A percentile compares a stretch with the other conserved stretches of the same genome.
These are phyloP conservation scores for Gambusia yucatana DNA, from an alignment of 2,797 vertebrate species.

Conservation along the genomic window DNA sequence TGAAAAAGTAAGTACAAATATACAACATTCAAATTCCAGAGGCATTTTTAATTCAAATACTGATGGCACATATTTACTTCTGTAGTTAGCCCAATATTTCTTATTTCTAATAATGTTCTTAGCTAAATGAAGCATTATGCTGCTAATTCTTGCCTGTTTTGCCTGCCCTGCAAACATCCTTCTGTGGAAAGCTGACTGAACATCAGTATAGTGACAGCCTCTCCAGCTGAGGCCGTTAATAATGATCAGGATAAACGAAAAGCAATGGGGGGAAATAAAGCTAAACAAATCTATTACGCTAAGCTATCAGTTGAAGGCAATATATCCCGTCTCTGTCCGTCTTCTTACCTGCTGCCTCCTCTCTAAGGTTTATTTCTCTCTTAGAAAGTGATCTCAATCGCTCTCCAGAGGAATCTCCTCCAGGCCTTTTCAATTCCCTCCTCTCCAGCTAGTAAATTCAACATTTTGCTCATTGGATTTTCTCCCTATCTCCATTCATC, in stretches of 20 bases:
- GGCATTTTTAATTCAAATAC: too few species aligned
- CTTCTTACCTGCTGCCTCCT: background rate
- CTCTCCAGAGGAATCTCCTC: slow-evolving; percentile 14
- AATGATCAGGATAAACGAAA: too few species aligned
- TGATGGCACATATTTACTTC: too few species aligned
- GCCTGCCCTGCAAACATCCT: background rate
- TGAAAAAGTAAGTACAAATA: too few species aligned
- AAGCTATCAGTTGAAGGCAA: background rate
- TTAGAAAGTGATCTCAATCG: slow-evolving; percentile 16
- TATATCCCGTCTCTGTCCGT: background rate
- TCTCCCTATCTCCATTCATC: background rate
- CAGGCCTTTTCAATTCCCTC: too few species aligned
- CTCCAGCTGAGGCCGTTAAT: background rate
- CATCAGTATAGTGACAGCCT: background rate
- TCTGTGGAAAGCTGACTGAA: background rate
- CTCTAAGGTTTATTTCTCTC: background rate
- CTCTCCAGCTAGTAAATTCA: slow-evolving; percentile 24
- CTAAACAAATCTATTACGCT: background rate
- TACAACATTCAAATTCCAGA: too few species aligned
- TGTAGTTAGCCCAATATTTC: background rate
- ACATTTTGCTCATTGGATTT: slow-evolving; percentile 18
- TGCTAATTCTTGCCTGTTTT: background rate
- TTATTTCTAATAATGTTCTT: background rate
- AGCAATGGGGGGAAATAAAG: too few species aligned
- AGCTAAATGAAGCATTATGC: background rate